These are phyloP conservation scores for Chymomyza amoena DNA, from an alignment of 2,888 invertebrate genomes.

Conservation along the genomic window DNA sequence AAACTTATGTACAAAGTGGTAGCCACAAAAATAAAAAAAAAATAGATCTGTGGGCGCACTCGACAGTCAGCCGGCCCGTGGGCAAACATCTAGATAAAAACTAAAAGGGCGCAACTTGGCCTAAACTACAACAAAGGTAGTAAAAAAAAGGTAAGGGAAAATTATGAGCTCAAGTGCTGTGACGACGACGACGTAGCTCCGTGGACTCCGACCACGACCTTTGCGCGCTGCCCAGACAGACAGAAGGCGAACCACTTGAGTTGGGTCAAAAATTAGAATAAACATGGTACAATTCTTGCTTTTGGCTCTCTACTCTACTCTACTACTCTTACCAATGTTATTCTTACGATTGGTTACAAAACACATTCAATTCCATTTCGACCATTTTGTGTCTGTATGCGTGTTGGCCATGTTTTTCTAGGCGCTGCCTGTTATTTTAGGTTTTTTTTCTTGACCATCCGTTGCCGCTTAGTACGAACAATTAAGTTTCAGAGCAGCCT, in stretches of 20 bases:
- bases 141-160: background rate
- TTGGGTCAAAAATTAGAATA: constrained; percentile 75
- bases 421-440: constrained; percentile 70
- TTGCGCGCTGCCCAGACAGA: constrained; percentile 29
- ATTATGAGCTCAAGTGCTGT: constrained; percentile 60
- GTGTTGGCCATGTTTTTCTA: constrained; percentile 67
- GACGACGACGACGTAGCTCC: constrained; percentile 50
- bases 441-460: constrained; percentile 30
- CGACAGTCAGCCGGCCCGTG: constrained; percentile 27
- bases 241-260: constrained; percentile 53
- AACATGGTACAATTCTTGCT: constrained; percentile 57
- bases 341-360: constrained; percentile 73
- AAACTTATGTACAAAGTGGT: constrained; percentile 40
- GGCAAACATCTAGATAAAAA: constrained; percentile 54
- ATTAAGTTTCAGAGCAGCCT: constrained; percentile 26
- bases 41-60: constrained; percentile 29
- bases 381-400: constrained; percentile 57
- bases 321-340: constrained; percentile 45
- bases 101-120: constrained; percentile 26
- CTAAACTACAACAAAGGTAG: constrained; percentile 16
- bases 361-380: constrained; percentile 32
- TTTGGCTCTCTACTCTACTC: constrained; percentile 16
- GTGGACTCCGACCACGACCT: constrained; percentile 46
- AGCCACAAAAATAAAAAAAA: constrained; percentile 27
- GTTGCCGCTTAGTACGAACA: constrained; percentile 3